These are phyloP conservation scores for Kryphioiulus occultus DNA, from an alignment of 2,888 invertebrate genomes.

Conservation along the genomic window DNA sequence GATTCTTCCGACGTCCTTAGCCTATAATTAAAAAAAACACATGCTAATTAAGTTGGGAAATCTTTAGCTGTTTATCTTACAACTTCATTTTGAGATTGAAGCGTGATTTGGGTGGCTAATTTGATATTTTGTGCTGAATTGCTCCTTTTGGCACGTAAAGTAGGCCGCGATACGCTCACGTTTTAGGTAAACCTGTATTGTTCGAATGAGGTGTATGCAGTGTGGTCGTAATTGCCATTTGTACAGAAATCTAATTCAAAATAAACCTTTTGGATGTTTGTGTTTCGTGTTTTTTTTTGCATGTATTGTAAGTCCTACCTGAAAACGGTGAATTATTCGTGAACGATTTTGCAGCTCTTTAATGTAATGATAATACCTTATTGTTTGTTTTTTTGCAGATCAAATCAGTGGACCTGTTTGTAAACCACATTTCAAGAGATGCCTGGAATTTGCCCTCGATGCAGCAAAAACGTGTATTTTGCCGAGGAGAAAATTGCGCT, in stretches of 20 bases:
- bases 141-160: background rate
- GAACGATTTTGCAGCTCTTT: background rate
- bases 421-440: constrained; percentile 54
- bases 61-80: background rate
- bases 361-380: background rate
- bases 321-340: background rate
- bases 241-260: background rate
- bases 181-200: background rate
- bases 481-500: constrained; percentile 66
- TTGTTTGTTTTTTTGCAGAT: background rate
- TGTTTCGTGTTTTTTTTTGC: background rate
- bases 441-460: constrained; percentile 63
- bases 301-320: background rate
- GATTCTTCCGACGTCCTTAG: too few species aligned
- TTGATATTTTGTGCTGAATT: background rate
- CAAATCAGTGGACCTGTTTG: background rate
- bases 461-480: constrained; percentile 65
- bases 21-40: too few species aligned
- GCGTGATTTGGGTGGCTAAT: background rate
- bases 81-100: background rate
- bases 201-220: background rate
- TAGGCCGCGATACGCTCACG: constrained; percentile 2
- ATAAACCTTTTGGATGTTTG: background rate
- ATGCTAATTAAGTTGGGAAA: too few species aligned
- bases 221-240: background rate